A percentile compares a stretch with the other conserved stretches of the same genome.
These are phyloP conservation scores for Pelvicachromis taeniatus DNA, from an alignment of 2,113 vertebrate species.

Conservation along the genomic window DNA sequence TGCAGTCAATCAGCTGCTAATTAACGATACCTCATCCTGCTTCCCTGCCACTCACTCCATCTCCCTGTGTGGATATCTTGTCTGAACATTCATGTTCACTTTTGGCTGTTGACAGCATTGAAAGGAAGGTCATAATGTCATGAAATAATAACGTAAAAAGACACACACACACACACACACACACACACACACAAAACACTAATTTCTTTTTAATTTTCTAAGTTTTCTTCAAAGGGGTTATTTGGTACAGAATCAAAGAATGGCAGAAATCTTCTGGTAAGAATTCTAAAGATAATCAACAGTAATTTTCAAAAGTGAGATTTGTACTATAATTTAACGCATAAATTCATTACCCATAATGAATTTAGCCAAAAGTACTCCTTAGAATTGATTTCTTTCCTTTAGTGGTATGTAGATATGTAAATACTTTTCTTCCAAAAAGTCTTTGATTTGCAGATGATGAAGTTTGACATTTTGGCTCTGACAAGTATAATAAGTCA, in stretches of 20 bases:
- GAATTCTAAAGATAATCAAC: not conserved
- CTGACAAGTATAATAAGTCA: not conserved
- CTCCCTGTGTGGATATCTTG: not conserved
- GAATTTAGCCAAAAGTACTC: not conserved
- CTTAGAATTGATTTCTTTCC: not conserved
- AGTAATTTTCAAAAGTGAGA: not conserved
- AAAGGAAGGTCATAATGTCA: not conserved
- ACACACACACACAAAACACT: no score
- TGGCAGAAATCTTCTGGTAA: not conserved
- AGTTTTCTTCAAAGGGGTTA: not conserved
- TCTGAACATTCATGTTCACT: constrained; percentile 1
- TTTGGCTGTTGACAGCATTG: not conserved
- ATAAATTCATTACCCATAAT: not conserved
- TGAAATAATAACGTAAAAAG: not conserved
- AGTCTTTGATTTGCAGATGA: not conserved
- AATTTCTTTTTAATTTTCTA: not conserved
- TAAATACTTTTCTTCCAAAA: not conserved
- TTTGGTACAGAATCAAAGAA: not conserved
- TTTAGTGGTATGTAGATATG: not conserved
- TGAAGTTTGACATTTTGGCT: not conserved
- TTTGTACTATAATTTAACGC: not conserved
- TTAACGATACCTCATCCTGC: constrained; percentile 28
- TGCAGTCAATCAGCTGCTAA: constrained; percentile 43
- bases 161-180: not conserved
- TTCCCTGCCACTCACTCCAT: not conserved